Base-by-base conservation (phyloP, 2,113 vertebrate genomes). In the Dicerorhinus sumatrensis region DNA sequence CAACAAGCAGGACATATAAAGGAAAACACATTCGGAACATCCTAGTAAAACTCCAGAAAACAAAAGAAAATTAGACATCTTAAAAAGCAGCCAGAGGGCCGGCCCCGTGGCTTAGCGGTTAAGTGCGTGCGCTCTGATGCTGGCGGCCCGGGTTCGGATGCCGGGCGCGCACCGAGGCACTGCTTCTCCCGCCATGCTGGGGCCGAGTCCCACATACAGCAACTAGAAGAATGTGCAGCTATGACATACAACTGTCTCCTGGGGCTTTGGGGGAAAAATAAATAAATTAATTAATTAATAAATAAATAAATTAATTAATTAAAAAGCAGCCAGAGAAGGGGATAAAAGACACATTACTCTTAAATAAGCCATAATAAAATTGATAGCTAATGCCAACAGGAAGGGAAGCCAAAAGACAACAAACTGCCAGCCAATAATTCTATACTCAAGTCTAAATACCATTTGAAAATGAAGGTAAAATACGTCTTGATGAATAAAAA, bases 381-480 rank as follows among this genome's bases (percentile, higher is more conserved):
- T 65, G 56, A 65, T 63, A 31, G 67, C 58, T 81, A 77, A 80
- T 21, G 86, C 10, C 85, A 69, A 27, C 33, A 93, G 58, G 62
- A 93, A 75, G 33, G 10, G 25, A 94, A 82, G 48, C 4, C n/a
- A 62, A 51, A 48, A 62, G 29, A 81, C 29, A 72, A 62, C 9
- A 27, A 58, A 90, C 27, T 20, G 69, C 11, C 65, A 75, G 51
- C 5, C 46, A 46, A 42, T 12, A 85, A 81, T 75, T 90, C 48
- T 65, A n/a, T 31, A 58, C 3, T 51, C 33, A 65, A 56, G 21
- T 84, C 11, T 48, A 77, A 36, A 23, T 58, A 36, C 5, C n/a
- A 67, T 39, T 56, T 84, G 42, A 84, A 95, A 85, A 39, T 67
- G 27, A 93, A 89, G 31, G 33, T 33, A 76, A 81, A 94, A 62